phyloP scores from a whole-genome alignment of 2,797 vertebrate species.

The Sebastes hubbsi region DNA sequence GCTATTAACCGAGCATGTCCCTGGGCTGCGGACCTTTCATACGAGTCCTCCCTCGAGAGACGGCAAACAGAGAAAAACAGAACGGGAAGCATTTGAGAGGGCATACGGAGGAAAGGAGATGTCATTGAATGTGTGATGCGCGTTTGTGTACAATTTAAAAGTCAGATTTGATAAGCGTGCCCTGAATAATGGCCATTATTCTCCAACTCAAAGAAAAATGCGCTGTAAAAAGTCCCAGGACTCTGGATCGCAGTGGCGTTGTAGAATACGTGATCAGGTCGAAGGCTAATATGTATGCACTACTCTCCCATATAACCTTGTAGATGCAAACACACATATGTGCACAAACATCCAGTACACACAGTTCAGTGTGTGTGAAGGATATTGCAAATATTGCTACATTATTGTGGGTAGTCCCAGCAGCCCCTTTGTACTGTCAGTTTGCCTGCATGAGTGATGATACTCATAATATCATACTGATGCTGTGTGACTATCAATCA shows the following conservation, averaged over 20 bases:
- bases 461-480: slow-evolving; percentile 61
- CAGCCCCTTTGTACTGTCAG: slow-evolving; percentile 48
- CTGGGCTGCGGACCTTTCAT: slow-evolving; percentile 71
- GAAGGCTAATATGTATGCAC: slow-evolving; percentile 31
- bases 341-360: neutral
- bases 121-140: slow-evolving; percentile 59
- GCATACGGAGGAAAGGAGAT: slow-evolving; percentile 41
- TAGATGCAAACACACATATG: slow-evolving; percentile 5
- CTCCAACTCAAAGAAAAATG: slow-evolving; percentile 38
- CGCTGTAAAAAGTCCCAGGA: slow-evolving; percentile 53
- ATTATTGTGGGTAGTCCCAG: slow-evolving; percentile 39
- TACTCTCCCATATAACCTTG: slow-evolving; percentile 55
- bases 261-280: slow-evolving; percentile 60
- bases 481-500: slow-evolving; percentile 61
- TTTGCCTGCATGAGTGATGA: slow-evolving; percentile 64
- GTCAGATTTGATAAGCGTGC: slow-evolving; percentile 68
- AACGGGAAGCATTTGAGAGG: slow-evolving; percentile 48
- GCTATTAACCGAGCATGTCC: slow-evolving; percentile 79
- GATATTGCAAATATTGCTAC: slow-evolving; percentile 38
- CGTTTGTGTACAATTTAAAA: slow-evolving; percentile 75
- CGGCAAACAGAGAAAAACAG: slow-evolving; percentile 46
- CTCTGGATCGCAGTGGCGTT: neutral
- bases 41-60: slow-evolving; percentile 54
- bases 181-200: slow-evolving; percentile 62
- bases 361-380: slow-evolving; percentile 9